Evolutionary conservation across 2,797 vertebrate genomes (phyloP).

Genomic region (Acipenser ruthenus): DNA sequence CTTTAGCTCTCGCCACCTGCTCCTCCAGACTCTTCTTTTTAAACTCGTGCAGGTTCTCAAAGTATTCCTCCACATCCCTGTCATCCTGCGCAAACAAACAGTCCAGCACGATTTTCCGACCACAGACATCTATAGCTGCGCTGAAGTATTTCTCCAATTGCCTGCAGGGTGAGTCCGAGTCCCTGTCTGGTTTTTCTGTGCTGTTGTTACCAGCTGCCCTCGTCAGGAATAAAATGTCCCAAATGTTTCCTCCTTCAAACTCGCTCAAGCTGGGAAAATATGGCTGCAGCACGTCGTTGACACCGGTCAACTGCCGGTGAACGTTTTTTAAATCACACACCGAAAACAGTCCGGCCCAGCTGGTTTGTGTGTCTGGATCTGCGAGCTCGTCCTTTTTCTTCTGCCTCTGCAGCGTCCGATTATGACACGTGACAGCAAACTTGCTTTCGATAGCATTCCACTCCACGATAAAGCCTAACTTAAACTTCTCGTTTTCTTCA

Average conservation of each 20-base stretch:
- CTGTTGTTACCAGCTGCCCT: conserved; percentile 43
- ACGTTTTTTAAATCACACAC: conserved; percentile 56
- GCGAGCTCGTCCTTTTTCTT: conserved; percentile 32
- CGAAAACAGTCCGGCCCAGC: conserved; percentile 80
- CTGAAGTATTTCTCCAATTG: conserved; percentile 75
- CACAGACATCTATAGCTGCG: conserved; percentile 76
- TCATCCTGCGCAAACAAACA: conserved; percentile 63
- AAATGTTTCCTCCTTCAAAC: conserved; percentile 61
- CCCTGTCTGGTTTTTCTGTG: conserved; percentile 34
- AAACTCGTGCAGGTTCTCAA: conserved; percentile 77
- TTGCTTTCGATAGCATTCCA: conserved; percentile 79
- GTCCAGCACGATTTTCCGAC: conserved; percentile 71
- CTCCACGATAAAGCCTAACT: conserved; percentile 77
- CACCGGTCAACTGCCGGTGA: conserved; percentile 68
- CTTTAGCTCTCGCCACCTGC: conserved; percentile 57
- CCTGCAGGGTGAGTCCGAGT: conserved; percentile 63
- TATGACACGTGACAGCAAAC: conserved; percentile 88
- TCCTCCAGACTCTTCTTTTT: conserved; percentile 70
- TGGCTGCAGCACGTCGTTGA: conserved; percentile 57
- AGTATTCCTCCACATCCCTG: conserved; percentile 64
- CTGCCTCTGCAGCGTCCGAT: conserved; percentile 66
- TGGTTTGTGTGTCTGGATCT: conserved; percentile 37
- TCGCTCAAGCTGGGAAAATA: conserved; percentile 63
- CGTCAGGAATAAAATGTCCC: conserved; percentile 69
- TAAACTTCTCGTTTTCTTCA: conserved; percentile 51